phyloP scores from a whole-genome alignment of 2,113 vertebrate genomes.

The Tragulus kanchil region DNA sequence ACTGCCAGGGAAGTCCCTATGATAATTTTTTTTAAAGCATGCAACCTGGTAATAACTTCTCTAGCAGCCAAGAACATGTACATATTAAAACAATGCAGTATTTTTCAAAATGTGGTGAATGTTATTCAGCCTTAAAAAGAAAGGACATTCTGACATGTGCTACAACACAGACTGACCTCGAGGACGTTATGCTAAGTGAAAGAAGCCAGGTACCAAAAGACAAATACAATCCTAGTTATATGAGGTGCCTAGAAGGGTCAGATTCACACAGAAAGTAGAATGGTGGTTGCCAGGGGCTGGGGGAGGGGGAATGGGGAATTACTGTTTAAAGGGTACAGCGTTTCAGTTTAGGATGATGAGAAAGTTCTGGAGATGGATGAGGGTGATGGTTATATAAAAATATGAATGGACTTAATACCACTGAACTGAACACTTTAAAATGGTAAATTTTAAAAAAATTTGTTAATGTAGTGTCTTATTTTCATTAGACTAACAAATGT shows the following conservation, averaged over 20 bases:
- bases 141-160: background rate
- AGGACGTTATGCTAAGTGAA: background rate
- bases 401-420: background rate
- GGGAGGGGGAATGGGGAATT: background rate
- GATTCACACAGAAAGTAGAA: background rate
- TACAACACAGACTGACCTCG: background rate
- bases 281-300: background rate
- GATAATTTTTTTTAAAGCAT: background rate
- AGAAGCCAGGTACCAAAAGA: background rate
- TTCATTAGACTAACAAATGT: background rate
- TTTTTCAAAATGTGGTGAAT: background rate
- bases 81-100: background rate
- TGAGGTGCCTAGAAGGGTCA: background rate
- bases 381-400: background rate
- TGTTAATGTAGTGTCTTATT: background rate
- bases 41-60: background rate
- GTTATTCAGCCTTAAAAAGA: background rate
- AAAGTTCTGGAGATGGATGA: background rate
- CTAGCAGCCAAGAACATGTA: background rate
- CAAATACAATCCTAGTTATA: background rate
- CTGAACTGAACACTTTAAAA: background rate
- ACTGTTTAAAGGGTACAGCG: background rate
- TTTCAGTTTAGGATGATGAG: background rate
- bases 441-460: background rate
- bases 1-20: background rate